Conservation (phyloP, 2,113 vertebrate species). For the Mormyrus lacerda region DNA sequence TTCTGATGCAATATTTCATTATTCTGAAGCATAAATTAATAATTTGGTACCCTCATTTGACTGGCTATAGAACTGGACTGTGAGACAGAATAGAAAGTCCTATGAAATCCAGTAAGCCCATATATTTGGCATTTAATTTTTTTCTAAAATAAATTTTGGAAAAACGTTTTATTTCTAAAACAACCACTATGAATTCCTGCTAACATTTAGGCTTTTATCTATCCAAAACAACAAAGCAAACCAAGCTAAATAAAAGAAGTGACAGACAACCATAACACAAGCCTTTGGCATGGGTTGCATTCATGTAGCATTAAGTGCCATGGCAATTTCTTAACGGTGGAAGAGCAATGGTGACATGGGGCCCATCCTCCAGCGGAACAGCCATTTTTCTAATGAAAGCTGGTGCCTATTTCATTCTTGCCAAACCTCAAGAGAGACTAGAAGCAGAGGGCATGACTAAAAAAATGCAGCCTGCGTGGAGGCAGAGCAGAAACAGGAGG, state of each 20-base stretch:
- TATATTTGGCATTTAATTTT: not conserved
- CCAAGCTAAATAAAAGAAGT: constrained; percentile 33
- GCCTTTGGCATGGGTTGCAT: constrained; percentile 60
- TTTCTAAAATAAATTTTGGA: not conserved
- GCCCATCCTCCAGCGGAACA: not conserved
- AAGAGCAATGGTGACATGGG: constrained; percentile 16
- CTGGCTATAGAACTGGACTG: not conserved
- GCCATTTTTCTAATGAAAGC: not conserved
- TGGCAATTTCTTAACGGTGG: constrained; percentile 28
- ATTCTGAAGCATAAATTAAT: not conserved
- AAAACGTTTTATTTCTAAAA: not conserved
- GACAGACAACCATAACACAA: constrained; percentile 52
- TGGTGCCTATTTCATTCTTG: not conserved
- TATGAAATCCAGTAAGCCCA: not conserved
- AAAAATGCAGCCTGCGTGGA: constrained; percentile 14
- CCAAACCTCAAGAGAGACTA: constrained; percentile 2
- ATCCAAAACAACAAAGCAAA: not conserved
- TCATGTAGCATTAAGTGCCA: constrained; percentile 33
- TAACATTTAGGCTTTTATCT: not conserved
- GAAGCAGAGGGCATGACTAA: not conserved
- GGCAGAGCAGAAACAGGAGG: constrained; percentile 27
- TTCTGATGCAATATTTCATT: not conserved
- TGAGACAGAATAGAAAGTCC: not conserved
- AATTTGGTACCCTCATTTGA: not conserved
- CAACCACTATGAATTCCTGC: not conserved